A percentile compares a stretch with the other conserved stretches of the same genome.
These are phyloP conservation scores for Drosophila auraria DNA, from an alignment of 1,140 invertebrate species.

Conservation along the genomic window DNA sequence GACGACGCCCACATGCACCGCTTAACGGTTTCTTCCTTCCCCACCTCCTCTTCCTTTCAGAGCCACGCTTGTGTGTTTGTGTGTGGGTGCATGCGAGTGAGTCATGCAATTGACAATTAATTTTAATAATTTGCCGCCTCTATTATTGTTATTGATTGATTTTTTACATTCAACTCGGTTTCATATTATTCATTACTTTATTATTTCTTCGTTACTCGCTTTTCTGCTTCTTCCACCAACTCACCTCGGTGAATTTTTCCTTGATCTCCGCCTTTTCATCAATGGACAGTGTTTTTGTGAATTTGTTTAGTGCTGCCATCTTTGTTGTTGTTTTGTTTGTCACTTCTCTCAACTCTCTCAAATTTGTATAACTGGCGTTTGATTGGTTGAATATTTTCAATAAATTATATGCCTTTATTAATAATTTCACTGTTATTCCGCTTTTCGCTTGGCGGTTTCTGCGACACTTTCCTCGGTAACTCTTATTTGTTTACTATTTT, in stretches of 20 bases:
- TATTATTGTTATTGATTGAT: slow-evolving; percentile 36
- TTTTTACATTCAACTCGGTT: neutral
- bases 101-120: slow-evolving; percentile 69
- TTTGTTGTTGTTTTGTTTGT: slow-evolving; percentile 37
- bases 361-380: slow-evolving; percentile 53
- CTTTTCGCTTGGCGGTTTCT: slow-evolving; percentile 51
- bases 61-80: slow-evolving; percentile 13
- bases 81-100: slow-evolving; percentile 44
- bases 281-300: slow-evolving; percentile 82
- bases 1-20: slow-evolving; percentile 75
- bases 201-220: slow-evolving; percentile 7
- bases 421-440: slow-evolving; percentile 68
- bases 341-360: slow-evolving; percentile 50
- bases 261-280: slow-evolving; percentile 84
- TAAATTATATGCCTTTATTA: slow-evolving; percentile 66
- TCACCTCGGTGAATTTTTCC: slow-evolving; percentile 84
- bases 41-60: slow-evolving; percentile 20
- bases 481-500: slow-evolving; percentile 19
- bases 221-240: slow-evolving; percentile 43
- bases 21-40: slow-evolving; percentile 57
- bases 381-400: slow-evolving; percentile 72
- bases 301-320: slow-evolving; percentile 83
- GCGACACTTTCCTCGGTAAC: slow-evolving; percentile 32
- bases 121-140: slow-evolving; percentile 42
- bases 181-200: slow-evolving; percentile 7